phyloP scores from a whole-genome alignment of 2,888 invertebrate genomes.

The Bugula neritina region DNA sequence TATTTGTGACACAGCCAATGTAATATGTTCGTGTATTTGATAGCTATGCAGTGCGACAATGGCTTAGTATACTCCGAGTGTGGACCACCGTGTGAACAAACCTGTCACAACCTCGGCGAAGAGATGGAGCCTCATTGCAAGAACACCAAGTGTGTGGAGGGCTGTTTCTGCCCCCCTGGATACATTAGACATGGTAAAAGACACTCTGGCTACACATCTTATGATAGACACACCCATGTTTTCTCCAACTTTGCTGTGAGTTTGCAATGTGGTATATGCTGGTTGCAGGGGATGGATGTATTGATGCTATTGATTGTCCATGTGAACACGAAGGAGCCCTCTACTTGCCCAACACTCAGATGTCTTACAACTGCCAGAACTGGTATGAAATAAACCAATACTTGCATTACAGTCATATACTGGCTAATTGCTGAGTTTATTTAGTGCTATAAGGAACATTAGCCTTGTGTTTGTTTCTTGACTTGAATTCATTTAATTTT shows the following conservation, averaged over 20 bases:
- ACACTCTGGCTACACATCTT: too few relatives aligned
- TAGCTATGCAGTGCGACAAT: constrained; percentile 82
- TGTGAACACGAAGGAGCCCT: constrained; percentile 32
- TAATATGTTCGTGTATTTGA: too few relatives aligned
- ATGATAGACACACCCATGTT: too few relatives aligned
- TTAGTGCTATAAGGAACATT: too few relatives aligned
- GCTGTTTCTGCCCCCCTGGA: constrained; percentile 46
- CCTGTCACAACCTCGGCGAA: constrained; percentile 58
- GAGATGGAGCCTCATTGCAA: constrained; percentile 35
- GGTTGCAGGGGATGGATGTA: constrained; percentile 31
- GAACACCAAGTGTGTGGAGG: constrained; percentile 39
- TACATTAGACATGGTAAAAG: constrained; percentile 36
- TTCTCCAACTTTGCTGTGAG: neutral
- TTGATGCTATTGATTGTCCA: constrained; percentile 33
- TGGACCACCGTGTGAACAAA: constrained; percentile 71
- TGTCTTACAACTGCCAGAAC: constrained; percentile 32
- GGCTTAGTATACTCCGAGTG: constrained; percentile 75
- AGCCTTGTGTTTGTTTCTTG: too few relatives aligned
- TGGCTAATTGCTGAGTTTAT: too few relatives aligned
- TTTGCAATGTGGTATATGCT: constrained; percentile 7
- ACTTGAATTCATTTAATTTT: too few relatives aligned
- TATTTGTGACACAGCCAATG: too few relatives aligned
- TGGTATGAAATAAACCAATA: constrained; percentile 33
- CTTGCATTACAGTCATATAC: too few relatives aligned
- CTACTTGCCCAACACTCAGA: constrained; percentile 31